phyloP scores from a whole-genome alignment of 2,888 invertebrate species.

The Prosopocoilus inquinatus region DNA sequence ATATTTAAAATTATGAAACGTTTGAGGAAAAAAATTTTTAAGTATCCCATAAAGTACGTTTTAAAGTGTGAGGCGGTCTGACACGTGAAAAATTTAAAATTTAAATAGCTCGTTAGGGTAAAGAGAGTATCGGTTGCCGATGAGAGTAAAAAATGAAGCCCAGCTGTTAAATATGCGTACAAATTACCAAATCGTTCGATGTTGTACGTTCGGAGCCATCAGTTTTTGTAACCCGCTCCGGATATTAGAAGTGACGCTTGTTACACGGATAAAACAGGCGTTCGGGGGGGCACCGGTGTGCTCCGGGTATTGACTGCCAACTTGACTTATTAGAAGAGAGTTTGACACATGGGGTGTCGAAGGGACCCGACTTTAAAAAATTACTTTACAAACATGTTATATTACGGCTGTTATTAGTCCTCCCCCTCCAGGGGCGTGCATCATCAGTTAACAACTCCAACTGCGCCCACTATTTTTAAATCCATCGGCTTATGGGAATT shows the following conservation, averaged over 20 bases:
- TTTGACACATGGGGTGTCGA: constrained; percentile 51
- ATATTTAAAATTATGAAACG: too few species aligned
- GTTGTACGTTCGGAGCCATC: not conserved
- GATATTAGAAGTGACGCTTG: constrained; percentile 18
- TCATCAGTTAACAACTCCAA: constrained; percentile 15
- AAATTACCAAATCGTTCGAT: constrained; percentile 1
- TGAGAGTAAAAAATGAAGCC: not conserved
- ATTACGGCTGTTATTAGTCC: constrained; percentile 26
- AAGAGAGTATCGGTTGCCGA: too few species aligned
- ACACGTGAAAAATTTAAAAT: too few species aligned
- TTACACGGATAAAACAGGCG: constrained; percentile 6
- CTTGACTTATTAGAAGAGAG: constrained; percentile 48
- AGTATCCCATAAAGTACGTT: too few species aligned
- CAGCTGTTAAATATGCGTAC: constrained; percentile 2
- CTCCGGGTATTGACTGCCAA: constrained; percentile 38
- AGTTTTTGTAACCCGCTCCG: constrained; percentile 10
- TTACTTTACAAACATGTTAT: constrained; percentile 44
- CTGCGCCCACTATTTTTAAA: constrained; percentile 17
- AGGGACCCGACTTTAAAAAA: constrained; percentile 45
- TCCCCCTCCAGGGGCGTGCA: constrained; percentile 4
- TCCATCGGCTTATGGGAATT: not conserved
- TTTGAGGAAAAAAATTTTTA: too few species aligned
- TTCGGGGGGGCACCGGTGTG: constrained; percentile 35
- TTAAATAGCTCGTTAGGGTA: too few species aligned
- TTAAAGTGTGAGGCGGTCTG: too few species aligned